phyloP scores from a whole-genome alignment of 2,888 invertebrate species.

The Chrysolina haemoptera region DNA sequence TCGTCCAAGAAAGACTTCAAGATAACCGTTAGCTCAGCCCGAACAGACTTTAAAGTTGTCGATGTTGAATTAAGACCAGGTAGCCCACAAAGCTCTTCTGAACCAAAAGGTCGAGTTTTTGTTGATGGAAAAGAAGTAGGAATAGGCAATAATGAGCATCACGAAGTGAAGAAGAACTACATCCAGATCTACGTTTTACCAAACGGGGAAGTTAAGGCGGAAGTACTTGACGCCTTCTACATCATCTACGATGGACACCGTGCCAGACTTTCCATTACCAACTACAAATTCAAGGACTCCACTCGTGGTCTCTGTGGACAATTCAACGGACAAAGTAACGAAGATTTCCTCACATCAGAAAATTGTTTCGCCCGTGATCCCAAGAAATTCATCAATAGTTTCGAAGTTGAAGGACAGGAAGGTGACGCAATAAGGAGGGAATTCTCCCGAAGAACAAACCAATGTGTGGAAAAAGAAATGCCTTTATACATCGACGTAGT shows the following conservation, averaged over 20 bases:
- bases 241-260: conserved; percentile 75
- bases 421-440: conserved; percentile 60
- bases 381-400: conserved; percentile 73
- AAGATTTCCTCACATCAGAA: conserved; percentile 75
- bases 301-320: conserved; percentile 78
- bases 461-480: conserved; percentile 61
- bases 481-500: conserved; percentile 68
- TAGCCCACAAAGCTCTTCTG: conserved; percentile 47
- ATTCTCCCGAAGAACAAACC: conserved; percentile 66
- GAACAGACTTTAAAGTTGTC: conserved; percentile 64
- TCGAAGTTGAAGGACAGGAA: conserved; percentile 71
- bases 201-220: conserved; percentile 73
- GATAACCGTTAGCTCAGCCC: conserved; percentile 66
- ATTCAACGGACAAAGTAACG: conserved; percentile 73
- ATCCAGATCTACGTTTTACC: conserved; percentile 69
- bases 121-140: conserved; percentile 69
- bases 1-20: conserved; percentile 69
- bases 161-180: conserved; percentile 65
- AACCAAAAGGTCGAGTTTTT: conserved; percentile 64
- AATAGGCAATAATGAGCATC: conserved; percentile 59
- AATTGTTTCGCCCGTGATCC: conserved; percentile 66
- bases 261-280: conserved; percentile 65
- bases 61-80: conserved; percentile 65
- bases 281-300: conserved; percentile 55
- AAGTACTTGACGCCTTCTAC: conserved; percentile 71